Base-by-base conservation (phyloP, 2,888 invertebrate genomes). In the Aspidiotus destructor region DNA sequence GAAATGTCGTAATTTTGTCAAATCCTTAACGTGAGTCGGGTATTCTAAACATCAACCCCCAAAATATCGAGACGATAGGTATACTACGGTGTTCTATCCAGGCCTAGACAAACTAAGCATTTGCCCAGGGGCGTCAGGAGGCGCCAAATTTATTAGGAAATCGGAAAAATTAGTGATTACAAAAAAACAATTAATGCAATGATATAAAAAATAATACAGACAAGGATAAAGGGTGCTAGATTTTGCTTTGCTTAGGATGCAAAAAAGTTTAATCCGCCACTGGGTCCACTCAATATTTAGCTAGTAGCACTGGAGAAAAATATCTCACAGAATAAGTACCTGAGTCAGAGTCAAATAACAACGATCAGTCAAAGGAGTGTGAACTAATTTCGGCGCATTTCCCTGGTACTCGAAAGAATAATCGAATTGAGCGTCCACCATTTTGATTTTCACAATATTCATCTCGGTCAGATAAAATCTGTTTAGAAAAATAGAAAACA, bases 361-460 rank as follows among this genome's bases (percentile, higher is more conserved):
- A 77, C 95, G 92, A 78, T 99, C 97, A 16, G 98, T 98, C 68
- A 98, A 81, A 44, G 92, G 90, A 0, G 99, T 99, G 75, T 95
- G 88, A 8, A 99, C 99, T 73, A 99, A 83, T 78, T 96, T 96
- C 54, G 89, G 86, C 2, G 90, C 87, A 77, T 94, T 93, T n/a
- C 99, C 99, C 75, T 98, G 88, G 77, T 98, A 99, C 79, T 99
- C 99, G 76, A 93, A 99, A 0, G 96, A 92, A 78, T 99, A 99
- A 41, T 89, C 84, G 80, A 99, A 93, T 78, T 92, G 86, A 15
- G 97, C 92, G 76, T 92, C 88, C 7, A 92, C 97, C 89, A 98
- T 97, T 78, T 85, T 85, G 68, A 93, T 84, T 1, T 86, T 80
- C 13, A 89, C 86, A 69, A 83, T 82, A 62, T 84, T 83, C 53